Percentiles rank a stretch among this genome's conserved stretches.
phyloP scores from a whole-genome alignment of 2,797 vertebrate species.

The Xenopus petersii region DNA sequence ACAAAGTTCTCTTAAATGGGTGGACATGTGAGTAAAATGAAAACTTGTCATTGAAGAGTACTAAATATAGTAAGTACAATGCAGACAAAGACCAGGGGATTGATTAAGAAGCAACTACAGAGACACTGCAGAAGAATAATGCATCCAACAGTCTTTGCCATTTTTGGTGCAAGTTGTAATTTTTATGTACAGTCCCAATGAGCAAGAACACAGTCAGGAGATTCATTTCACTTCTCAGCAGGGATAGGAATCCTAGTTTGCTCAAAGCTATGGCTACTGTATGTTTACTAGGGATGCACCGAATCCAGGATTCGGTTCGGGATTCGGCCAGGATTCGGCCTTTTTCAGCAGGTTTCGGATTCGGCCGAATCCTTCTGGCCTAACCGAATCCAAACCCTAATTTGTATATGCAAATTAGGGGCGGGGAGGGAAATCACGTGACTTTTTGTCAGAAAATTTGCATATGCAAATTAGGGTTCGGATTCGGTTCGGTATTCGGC shows the following conservation, averaged over 20 bases:
- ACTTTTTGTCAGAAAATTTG: no score
- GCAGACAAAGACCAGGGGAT: slow-evolving; percentile 36
- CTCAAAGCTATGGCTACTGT: no score
- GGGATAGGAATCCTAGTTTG: neutral
- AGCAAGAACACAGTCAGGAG: neutral
- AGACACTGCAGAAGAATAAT: neutral
- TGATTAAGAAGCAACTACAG: slow-evolving; percentile 33
- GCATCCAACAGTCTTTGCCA: slow-evolving; percentile 12
- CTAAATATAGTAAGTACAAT: slow-evolving; percentile 48
- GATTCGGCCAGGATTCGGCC: no score
- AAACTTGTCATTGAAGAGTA: slow-evolving; percentile 42
- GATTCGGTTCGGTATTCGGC: no score
- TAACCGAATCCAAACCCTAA: no score
- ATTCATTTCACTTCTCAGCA: neutral
- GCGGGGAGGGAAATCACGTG: no score
- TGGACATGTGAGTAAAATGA: slow-evolving; percentile 24
- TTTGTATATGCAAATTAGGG: no score
- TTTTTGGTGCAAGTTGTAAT: neutral
- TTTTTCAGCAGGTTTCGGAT: no score
- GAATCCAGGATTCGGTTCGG: no score
- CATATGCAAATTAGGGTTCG: no score
- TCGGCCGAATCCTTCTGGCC: no score
- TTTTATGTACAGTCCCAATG: neutral
- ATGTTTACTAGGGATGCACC: no score
- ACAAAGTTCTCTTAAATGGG: slow-evolving; percentile 26